Evolutionary conservation across 2,113 vertebrate species (phyloP), one percentile per base, ranked within the genome.

Genomic region (Chionodraco myersi): DNA sequence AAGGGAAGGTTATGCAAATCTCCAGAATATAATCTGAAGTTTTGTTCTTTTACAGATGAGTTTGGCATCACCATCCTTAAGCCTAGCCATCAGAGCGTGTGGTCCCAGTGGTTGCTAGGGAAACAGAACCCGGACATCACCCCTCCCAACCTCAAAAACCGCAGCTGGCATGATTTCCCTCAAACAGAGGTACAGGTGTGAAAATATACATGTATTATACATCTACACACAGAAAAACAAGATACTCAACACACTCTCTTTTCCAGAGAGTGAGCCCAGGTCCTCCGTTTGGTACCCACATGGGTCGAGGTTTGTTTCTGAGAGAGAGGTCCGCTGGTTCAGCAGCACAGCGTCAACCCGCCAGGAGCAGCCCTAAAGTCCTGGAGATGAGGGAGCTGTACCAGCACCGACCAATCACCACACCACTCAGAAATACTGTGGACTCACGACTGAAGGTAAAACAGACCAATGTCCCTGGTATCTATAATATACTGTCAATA

Each of bases 381-480:
- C 91, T 99, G 41, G 94, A 96, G 76, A 88, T 96, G 6, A 96
- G 96, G 14, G 95, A 97, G 73, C 91, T 99, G 0, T 91, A 92
- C 62, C 95, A 96, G 70, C 95, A 97, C 26, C 63, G 92, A 53
- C 89, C 95, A 6, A 88, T 97, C 70, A 84, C 71, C 52, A 75
- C 70, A 0, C 75, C 86, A 1, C 72, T 95, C 48, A 95, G 90
- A 69, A 77, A 93, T 11, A 89, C 86, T 30, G 83, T 99, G 12
- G 95, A 97, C 68, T 34, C 92, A 68, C 94, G 94, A 54, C 91
- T 99, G 11, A 96, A 96, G 96, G 97, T 98, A 93, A 63, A 44
- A 52, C 11, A 59, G 15, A 23, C 47, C 4, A 18, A 23, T 23
- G 11, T 71, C 13, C 54, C 26, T 23, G 12, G 5, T 49, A 15